A percentile compares a stretch with the other conserved stretches of the same genome.
These are phyloP conservation scores for Aplochiton taeniatus DNA, from an alignment of 2,797 vertebrate genomes.

Conservation along the genomic window DNA sequence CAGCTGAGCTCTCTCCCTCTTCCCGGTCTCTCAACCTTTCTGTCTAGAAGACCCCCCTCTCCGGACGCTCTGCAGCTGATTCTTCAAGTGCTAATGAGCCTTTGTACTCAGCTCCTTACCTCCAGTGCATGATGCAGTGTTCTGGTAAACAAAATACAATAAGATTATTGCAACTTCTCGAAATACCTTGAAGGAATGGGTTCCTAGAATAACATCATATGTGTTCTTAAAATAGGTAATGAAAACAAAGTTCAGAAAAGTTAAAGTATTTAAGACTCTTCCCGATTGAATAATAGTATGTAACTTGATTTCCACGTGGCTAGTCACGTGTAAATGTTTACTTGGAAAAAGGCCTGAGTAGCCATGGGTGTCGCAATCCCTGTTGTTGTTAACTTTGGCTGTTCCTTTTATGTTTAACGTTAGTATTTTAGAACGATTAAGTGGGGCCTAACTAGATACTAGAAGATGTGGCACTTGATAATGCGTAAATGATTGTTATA, in stretches of 20 bases:
- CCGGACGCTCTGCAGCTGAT: conserved; percentile 34
- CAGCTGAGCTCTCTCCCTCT: conserved; percentile 78
- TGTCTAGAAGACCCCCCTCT: conserved; percentile 61
- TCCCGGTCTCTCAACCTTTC: conserved; percentile 72
- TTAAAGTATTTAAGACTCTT: too few relatives aligned
- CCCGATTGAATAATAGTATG: neutral
- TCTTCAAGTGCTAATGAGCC: conserved; percentile 43
- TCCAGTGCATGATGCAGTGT: conserved; percentile 55
- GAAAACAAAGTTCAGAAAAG: too few relatives aligned
- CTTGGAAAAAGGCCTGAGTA: conserved; percentile 37
- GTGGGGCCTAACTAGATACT: too few relatives aligned
- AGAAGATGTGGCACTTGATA: too few relatives aligned
- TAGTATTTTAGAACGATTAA: too few relatives aligned
- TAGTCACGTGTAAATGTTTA: conserved; percentile 75
- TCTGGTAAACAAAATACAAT: conserved; percentile 17
- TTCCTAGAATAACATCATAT: too few relatives aligned
- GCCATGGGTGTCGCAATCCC: conserved; percentile 48
- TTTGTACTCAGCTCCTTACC: conserved; percentile 60
- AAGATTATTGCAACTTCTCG: neutral
- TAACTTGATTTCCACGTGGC: conserved; percentile 48
- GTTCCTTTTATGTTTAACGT: too few relatives aligned
- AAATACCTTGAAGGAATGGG: neutral
- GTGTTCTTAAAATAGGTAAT: too few relatives aligned
- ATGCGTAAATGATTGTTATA: too few relatives aligned
- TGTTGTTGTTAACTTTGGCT: neutral